Evolutionary conservation across 2,888 invertebrate genomes (phyloP).

Genomic region (Cancer borealis): DNA sequence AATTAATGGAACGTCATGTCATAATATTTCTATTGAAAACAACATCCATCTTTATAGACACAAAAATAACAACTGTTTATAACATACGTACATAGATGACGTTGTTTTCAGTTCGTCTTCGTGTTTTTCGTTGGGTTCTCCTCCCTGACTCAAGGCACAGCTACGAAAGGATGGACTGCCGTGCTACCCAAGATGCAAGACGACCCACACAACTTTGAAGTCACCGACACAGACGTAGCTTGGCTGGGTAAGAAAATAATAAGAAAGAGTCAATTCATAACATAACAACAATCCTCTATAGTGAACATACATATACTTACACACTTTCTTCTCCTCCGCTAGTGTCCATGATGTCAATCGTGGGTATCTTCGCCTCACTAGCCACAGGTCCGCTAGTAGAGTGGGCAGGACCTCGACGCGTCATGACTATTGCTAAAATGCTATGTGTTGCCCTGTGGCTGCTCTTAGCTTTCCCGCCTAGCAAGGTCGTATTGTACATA

Average conservation of each 20-base stretch:
- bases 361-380: background rate
- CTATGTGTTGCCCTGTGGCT: background rate
- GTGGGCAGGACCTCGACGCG: background rate
- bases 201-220: background rate
- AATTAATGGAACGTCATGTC: too few relatives aligned
- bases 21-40: too few relatives aligned
- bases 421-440: background rate
- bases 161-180: conserved; percentile 5
- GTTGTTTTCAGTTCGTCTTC: background rate
- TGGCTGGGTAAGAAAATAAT: background rate
- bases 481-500: background rate
- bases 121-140: background rate
- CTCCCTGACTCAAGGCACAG: background rate
- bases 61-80: too few relatives aligned
- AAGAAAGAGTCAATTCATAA: too few relatives aligned
- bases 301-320: too few relatives aligned
- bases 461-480: background rate
- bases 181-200: conserved; percentile 6
- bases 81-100: too few relatives aligned
- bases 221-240: background rate
- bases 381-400: background rate
- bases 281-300: too few relatives aligned
- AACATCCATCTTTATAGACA: too few relatives aligned
- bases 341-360: conserved; percentile 25
- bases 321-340: background rate